Evolutionary conservation across 2,888 invertebrate genomes (phyloP).

Genomic region (Endotricha flammealis): DNA sequence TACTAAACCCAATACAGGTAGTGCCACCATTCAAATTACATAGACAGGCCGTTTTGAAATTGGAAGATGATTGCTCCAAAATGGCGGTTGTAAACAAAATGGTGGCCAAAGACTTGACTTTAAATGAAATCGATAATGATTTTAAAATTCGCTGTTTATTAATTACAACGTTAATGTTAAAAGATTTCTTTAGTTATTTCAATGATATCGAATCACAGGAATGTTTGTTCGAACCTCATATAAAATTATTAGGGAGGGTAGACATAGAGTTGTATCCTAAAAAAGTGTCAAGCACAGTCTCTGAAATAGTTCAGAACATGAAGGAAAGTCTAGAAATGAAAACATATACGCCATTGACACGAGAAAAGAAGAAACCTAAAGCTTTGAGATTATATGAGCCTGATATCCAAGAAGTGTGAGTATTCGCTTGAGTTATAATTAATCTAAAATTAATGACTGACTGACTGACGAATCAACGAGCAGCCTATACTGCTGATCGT

Average conservation of each 20-base stretch:
- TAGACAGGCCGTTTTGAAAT: slow-evolving; percentile 73
- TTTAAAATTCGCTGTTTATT: slow-evolving; percentile 82
- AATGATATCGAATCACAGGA: slow-evolving; percentile 57
- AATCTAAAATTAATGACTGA: no score
- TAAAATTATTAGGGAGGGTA: slow-evolving; percentile 75
- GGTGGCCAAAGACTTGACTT: slow-evolving; percentile 76
- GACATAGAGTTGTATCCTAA: slow-evolving; percentile 81
- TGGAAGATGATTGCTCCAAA: slow-evolving; percentile 69
- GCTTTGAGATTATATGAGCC: slow-evolving; percentile 91
- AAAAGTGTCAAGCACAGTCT: slow-evolving; percentile 65
- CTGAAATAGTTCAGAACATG: slow-evolving; percentile 62
- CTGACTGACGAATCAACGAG: no score
- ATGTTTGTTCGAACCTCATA: slow-evolving; percentile 74
- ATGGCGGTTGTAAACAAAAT: slow-evolving; percentile 57
- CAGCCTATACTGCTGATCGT: no score
- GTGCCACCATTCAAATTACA: slow-evolving; percentile 83
- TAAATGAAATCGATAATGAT: slow-evolving; percentile 71
- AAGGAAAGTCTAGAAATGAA: slow-evolving; percentile 70
- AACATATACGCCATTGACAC: slow-evolving; percentile 75
- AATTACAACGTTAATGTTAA: slow-evolving; percentile 74
- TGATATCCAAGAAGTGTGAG: slow-evolving; percentile 89
- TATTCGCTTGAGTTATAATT: no score
- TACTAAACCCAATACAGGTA: slow-evolving; percentile 79
- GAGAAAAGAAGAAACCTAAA: slow-evolving; percentile 86
- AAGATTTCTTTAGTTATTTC: slow-evolving; percentile 77